phyloP scores from a whole-genome alignment of 2,797 vertebrate genomes.

The Rhinophrynus dorsalis region DNA sequence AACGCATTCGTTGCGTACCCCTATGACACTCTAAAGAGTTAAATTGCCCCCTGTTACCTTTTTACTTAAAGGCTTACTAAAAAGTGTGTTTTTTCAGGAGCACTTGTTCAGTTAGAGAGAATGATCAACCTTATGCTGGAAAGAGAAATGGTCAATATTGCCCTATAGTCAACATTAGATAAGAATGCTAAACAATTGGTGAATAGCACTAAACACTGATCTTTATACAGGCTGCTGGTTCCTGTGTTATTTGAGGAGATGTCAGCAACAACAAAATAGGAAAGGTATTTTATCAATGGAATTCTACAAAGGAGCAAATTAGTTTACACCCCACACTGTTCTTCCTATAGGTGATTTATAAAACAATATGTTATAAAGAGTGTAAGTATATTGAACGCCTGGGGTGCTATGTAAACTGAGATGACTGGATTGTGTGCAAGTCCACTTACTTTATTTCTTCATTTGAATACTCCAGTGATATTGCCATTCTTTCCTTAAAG shows the following conservation, averaged over 20 bases:
- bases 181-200: background rate
- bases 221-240: slow-evolving; percentile 8
- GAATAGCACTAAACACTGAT: background rate
- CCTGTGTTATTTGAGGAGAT: slow-evolving; percentile 13
- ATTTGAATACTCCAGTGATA: too few species aligned
- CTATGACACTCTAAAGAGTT: too few species aligned
- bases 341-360: background rate
- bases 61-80: too few species aligned
- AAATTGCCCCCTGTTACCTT: too few species aligned
- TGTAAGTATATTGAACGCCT: too few species aligned
- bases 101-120: slow-evolving; percentile 20
- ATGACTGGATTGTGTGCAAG: too few species aligned
- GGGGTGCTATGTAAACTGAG: too few species aligned
- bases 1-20: too few species aligned
- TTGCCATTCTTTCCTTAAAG: too few species aligned
- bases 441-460: too few species aligned
- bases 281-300: slow-evolving; percentile 6
- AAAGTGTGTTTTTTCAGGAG: too few species aligned
- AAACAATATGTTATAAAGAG: too few species aligned
- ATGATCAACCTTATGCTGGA: slow-evolving; percentile 35
- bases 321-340: background rate
- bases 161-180: background rate
- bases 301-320: background rate
- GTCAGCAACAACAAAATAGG: background rate
- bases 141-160: slow-evolving; percentile 26